phyloP scores from a whole-genome alignment of 2,888 invertebrate species.

The Cryptophagus acutangulus region DNA sequence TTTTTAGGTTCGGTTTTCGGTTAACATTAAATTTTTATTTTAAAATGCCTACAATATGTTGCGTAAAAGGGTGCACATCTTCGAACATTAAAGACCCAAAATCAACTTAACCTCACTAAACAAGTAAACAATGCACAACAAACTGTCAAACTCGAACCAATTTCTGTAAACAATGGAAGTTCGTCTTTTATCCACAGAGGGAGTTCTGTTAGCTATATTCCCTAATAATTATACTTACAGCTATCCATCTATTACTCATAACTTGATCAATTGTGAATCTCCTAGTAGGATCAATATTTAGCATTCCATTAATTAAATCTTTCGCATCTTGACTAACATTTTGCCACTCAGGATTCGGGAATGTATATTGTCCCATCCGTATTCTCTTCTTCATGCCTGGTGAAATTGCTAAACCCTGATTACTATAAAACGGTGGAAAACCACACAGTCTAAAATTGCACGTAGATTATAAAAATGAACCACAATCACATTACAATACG shows the following conservation, averaged over 20 bases:
- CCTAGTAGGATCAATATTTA: constrained; percentile 89
- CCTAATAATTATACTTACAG: constrained; percentile 56
- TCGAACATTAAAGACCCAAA: too few relatives aligned
- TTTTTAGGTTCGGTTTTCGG: too few relatives aligned
- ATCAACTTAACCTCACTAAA: too few relatives aligned
- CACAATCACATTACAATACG: background rate
- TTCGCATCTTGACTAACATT: constrained; percentile 93
- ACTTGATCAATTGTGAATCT: constrained; percentile 88
- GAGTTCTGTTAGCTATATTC: too few relatives aligned
- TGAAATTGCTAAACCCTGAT: constrained; percentile 94
- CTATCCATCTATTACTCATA: constrained; percentile 81
- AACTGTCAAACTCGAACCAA: too few relatives aligned
- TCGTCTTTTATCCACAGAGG: too few relatives aligned
- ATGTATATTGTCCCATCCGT: constrained; percentile 93
- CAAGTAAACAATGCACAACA: too few relatives aligned
- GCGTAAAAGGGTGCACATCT: too few relatives aligned
- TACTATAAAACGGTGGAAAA: constrained; percentile 98
- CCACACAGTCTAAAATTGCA: constrained; percentile 69
- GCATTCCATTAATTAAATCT: constrained; percentile 89
- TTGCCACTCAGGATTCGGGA: constrained; percentile 94
- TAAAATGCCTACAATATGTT: too few relatives aligned
- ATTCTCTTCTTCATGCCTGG: constrained; percentile 99
- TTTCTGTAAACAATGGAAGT: too few relatives aligned
- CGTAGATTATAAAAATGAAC: constrained; percentile 7
- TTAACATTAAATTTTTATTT: too few relatives aligned